Conservation (phyloP, 2,797 vertebrate species). For the Myoxocephalus aenaeus region DNA sequence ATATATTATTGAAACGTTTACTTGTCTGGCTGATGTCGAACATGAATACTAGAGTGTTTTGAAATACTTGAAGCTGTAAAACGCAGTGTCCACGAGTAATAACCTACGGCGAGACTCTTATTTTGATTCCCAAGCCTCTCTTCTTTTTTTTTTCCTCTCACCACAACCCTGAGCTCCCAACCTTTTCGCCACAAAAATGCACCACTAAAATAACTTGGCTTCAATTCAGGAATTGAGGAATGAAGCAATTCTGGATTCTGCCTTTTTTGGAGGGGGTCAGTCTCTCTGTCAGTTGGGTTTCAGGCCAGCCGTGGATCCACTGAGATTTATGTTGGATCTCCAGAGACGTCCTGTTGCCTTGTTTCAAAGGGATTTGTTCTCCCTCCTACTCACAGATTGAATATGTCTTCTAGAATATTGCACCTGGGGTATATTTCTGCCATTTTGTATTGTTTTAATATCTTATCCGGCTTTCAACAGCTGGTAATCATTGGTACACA, state of each 20-base stretch:
- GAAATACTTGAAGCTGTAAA: slow-evolving; percentile 33
- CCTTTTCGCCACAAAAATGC: slow-evolving; percentile 78
- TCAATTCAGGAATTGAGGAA: slow-evolving; percentile 63
- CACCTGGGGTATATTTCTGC: not conserved
- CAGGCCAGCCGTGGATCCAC: slow-evolving; percentile 36
- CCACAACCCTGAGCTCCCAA: slow-evolving; percentile 49
- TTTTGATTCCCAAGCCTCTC: slow-evolving; percentile 60
- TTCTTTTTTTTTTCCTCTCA: slow-evolving; percentile 22
- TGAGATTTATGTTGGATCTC: slow-evolving; percentile 63
- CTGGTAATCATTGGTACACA: not conserved
- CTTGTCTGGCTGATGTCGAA: slow-evolving; percentile 29
- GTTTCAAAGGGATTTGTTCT: slow-evolving; percentile 42
- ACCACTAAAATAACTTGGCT: slow-evolving; percentile 74
- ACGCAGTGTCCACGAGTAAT: slow-evolving; percentile 2
- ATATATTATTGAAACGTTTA: slow-evolving; percentile 6
- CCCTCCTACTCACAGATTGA: not conserved
- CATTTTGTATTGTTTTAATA: not conserved
- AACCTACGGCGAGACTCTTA: slow-evolving; percentile 16
- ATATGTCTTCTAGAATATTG: not conserved
- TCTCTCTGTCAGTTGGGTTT: slow-evolving; percentile 31
- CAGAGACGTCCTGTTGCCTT: slow-evolving; percentile 44
- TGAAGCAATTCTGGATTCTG: slow-evolving; percentile 60
- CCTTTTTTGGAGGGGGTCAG: slow-evolving; percentile 78
- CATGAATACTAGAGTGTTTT: slow-evolving; percentile 12
- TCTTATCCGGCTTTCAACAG: slow-evolving; percentile 7